Percentiles rank a stretch among this genome's conserved stretches.
Conservation (phyloP, 2,888 invertebrate species). For the Thymelicus lineola region DNA sequence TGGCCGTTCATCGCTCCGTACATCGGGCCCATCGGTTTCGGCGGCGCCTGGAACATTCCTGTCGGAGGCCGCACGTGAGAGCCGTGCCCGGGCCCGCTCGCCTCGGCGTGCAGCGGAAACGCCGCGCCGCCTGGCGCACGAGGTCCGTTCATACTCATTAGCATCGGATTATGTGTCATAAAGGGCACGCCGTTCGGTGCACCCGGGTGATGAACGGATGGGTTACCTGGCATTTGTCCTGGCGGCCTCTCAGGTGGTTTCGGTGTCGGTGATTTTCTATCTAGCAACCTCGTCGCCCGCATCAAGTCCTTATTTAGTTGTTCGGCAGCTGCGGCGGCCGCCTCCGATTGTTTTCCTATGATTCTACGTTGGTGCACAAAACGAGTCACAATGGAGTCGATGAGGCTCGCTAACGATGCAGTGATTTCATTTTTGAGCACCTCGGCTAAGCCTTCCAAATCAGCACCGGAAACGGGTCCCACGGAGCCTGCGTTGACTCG, state of each 20-base stretch:
- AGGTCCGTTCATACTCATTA: slow-evolving; percentile 84
- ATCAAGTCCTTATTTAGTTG: slow-evolving; percentile 94
- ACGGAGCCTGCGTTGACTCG: slow-evolving; percentile 88
- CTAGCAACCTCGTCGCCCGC: slow-evolving; percentile 92
- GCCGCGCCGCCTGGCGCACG: slow-evolving; percentile 87
- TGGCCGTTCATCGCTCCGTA: slow-evolving; percentile 87
- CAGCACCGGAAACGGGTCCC: slow-evolving; percentile 89
- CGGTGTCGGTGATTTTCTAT: slow-evolving; percentile 91
- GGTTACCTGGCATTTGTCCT: slow-evolving; percentile 84
- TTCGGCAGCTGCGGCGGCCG: slow-evolving; percentile 92
- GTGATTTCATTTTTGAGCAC: slow-evolving; percentile 96
- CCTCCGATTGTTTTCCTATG: slow-evolving; percentile 91
- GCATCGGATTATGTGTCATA: slow-evolving; percentile 75
- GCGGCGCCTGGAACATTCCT: slow-evolving; percentile 94
- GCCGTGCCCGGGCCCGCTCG: slow-evolving; percentile 77
- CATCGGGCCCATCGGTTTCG: slow-evolving; percentile 89
- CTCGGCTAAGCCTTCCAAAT: slow-evolving; percentile 95
- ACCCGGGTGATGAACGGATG: slow-evolving; percentile 79
- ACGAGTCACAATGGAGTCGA: slow-evolving; percentile 94
- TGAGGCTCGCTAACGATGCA: slow-evolving; percentile 91
- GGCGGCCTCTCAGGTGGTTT: slow-evolving; percentile 88
- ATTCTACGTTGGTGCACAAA: slow-evolving; percentile 93
- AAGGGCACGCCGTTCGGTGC: slow-evolving; percentile 78
- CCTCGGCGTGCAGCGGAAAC: slow-evolving; percentile 88
- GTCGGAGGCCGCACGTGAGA: slow-evolving; percentile 86